Evolutionary conservation across 2,113 vertebrate genomes (phyloP).

Genomic region (Nothocercus nigrocapillus): DNA sequence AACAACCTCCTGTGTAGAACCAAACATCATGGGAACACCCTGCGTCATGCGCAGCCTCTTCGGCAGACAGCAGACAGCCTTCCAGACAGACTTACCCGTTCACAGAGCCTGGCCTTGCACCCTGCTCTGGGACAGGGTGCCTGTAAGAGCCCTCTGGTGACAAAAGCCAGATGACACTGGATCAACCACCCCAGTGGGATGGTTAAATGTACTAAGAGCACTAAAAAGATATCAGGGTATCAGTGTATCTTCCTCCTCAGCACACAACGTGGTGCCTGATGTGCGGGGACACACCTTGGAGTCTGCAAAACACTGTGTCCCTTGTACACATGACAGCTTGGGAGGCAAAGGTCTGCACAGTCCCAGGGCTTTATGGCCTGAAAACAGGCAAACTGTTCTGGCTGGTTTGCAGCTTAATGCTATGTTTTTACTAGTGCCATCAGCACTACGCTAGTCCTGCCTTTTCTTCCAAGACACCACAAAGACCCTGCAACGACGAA

Average conservation of each 20-base stretch:
- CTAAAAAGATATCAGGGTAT: not conserved
- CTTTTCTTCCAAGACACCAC: not conserved
- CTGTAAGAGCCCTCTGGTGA: not conserved
- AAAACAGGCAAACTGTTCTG: not conserved
- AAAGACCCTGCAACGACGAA: not conserved
- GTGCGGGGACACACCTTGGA: not conserved
- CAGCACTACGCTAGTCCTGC: fast-evolving
- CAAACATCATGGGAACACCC: not conserved
- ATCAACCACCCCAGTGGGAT: not conserved
- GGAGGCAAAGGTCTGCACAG: not conserved
- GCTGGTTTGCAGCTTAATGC: not conserved
- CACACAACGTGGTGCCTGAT: not conserved
- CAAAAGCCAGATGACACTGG: not conserved
- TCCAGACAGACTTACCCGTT: not conserved
- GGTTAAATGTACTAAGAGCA: not conserved
- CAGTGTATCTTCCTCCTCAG: not conserved
- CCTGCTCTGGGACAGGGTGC: not conserved
- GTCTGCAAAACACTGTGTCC: not conserved
- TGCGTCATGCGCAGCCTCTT: not conserved
- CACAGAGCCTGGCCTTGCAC: not conserved
- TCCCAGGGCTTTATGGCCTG: fast-evolving
- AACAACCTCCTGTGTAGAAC: not conserved
- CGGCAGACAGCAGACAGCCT: not conserved
- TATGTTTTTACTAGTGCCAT: not conserved
- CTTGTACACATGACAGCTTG: not conserved